Base-by-base conservation (phyloP, 2,888 invertebrate genomes). In the Cryptus armator region DNA sequence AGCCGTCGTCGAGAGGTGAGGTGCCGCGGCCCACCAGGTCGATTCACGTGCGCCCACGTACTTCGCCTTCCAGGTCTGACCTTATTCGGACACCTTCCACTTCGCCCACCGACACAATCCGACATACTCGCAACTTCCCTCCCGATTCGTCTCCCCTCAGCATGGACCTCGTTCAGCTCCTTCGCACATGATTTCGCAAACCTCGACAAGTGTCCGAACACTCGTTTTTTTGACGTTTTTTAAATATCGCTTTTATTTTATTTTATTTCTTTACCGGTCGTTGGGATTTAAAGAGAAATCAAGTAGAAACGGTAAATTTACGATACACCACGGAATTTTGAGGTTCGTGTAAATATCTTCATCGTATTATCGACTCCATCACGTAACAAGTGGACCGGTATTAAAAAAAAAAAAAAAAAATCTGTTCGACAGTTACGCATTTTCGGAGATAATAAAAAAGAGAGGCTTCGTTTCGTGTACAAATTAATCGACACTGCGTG, bases 21-120 rank as follows among this genome's bases (percentile, higher is more conserved):
- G 77, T 75, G 48, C 68, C 51, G 44, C 85, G 85, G 79, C 85
- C 85, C 87, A 87, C 87, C 83, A 81, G 85, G 82, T 86, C 51
- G 85, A 82, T 86, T 79, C 86, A 81, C 80, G 78, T 68, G 85
- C 88, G 87, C 88, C 88, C 88, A 87, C 88, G 82, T 83, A 84
- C 87, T 75, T 86, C 86, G 89, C 89, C 90, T 90, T 88, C 90
- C 88, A 82, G 87, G 89, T 90, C 91, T 92, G 90, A 92, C 93
- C 92, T 93, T 93, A 93, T 93, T 93, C 92, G 93, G 93, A 91
- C 91, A 91, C 91, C 92, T 92, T 92, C 91, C 91, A 90, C 89
- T 86, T 91, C 90, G 90, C 89, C 91, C 91, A 91, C 91, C 87
- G 87, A 85, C 86, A 87, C 88, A 80, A 76, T 44, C 44, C 83